These are phyloP conservation scores for Pipistrellus nathusii DNA, from an alignment of 2,797 vertebrate genomes.

Conservation along the genomic window DNA sequence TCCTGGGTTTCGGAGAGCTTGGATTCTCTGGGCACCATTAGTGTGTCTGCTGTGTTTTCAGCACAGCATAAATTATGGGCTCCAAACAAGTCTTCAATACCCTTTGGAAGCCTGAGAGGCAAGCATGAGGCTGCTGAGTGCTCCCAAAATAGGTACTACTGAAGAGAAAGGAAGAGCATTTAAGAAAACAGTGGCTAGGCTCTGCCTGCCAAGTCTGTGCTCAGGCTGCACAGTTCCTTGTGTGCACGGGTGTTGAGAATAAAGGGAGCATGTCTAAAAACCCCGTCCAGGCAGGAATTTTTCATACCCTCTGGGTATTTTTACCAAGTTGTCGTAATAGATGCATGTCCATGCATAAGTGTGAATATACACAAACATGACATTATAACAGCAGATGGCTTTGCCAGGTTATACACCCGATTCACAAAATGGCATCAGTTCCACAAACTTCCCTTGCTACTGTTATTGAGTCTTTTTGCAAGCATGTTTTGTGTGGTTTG, in stretches of 20 bases:
- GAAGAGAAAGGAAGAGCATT: slow-evolving; percentile 75
- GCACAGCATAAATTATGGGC: slow-evolving; percentile 66
- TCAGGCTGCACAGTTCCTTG: slow-evolving; percentile 36
- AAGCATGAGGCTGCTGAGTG: slow-evolving; percentile 60
- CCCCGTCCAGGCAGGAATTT: slow-evolving; percentile 69
- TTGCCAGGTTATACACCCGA: background rate
- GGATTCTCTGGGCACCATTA: slow-evolving; percentile 67
- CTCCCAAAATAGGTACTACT: slow-evolving; percentile 76
- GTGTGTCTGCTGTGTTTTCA: slow-evolving; percentile 66
- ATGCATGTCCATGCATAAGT: slow-evolving; percentile 43
- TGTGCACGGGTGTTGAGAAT: slow-evolving; percentile 72
- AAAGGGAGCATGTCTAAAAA: slow-evolving; percentile 76
- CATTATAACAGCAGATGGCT: slow-evolving; percentile 62
- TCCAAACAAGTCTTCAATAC: slow-evolving; percentile 74
- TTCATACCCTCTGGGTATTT: slow-evolving; percentile 71
- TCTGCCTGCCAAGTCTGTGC: slow-evolving; percentile 75
- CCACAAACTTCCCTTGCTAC: background rate
- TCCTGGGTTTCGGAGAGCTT: slow-evolving; percentile 56
- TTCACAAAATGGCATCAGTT: background rate
- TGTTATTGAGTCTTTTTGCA: background rate
- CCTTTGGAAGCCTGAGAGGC: slow-evolving; percentile 69
- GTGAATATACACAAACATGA: slow-evolving; percentile 68
- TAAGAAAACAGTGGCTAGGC: slow-evolving; percentile 68
- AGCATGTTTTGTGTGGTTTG: background rate
- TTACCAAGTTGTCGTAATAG: slow-evolving; percentile 54